Evolutionary conservation across 2,888 invertebrate species (phyloP), one percentile per base, ranked within the genome.

Genomic region (Lycaena phlaeas): DNA sequence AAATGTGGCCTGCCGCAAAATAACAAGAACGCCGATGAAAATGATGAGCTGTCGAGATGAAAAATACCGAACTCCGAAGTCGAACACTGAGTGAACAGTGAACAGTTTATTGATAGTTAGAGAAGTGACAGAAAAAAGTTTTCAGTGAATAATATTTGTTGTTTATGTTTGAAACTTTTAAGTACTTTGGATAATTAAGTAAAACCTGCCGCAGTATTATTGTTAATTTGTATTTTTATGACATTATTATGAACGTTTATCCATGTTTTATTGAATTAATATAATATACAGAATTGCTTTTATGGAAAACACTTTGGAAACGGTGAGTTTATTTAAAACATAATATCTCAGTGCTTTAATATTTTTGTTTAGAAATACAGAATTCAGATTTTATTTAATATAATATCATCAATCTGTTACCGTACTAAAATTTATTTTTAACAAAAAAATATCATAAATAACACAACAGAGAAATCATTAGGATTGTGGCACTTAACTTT

Each of bases 251-350:
- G 18, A 14, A 49, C 45, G 49, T 17, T 15, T 31, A 31, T 17
- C 18, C 18, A 34, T 34, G 34, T 22, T 4, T 44, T 41, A 37
- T 43, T 28, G 22, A 44, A 44, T n/a, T n/a, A 50, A 38, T 44
- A 48, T 45, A 42, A 41, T 45, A 30, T 22, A 34, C 29, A 42
- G 48, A 36, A 34, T 31, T 18, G 27, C 36, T 49, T 52, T 42
- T 52, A 52, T 52, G 52, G 52, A 44, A 51, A 46, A 44, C 31
- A 43, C 43, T 49, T 42, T 31, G 38, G 31, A 45, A 49, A 43
- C 45, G 48, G 52, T 52, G 38, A 49, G 52, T 12, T 49, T 17
- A 18, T 34, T 31, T 10, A 15, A 10, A 27, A 2, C 9, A n/a
- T n/a, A n/a, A n/a, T n/a, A n/a, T n/a, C n/a, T n/a, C n/a, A n/a